Base-by-base conservation (phyloP, 2,797 vertebrate species). In the Xiphophorus birchmanni region DNA sequence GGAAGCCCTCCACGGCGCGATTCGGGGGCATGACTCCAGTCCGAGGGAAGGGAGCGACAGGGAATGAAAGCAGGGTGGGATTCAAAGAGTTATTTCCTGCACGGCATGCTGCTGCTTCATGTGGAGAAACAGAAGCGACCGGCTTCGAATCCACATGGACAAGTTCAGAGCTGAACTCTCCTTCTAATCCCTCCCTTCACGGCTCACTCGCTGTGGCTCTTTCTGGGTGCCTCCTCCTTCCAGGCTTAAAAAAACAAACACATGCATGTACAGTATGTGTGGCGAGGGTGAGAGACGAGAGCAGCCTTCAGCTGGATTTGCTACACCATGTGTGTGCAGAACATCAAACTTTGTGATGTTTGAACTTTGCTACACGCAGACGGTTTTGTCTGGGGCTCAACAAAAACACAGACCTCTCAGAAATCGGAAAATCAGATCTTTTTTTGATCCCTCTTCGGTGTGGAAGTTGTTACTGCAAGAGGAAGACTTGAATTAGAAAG, bases 241-340 rank as follows among this genome's bases (percentile, higher is more conserved):
- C 84, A 83, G 84, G 77, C 82, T 91, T 91, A 86, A 89, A 92
- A 91, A 73, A 73, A 47, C 5, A 91, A 88, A 83, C 73, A 79
- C 67, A 82, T 87, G 76, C 73, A 79, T 86, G 80, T 87, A 69
- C 45, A 83, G 86, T 84, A 86, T 88, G 87, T 79, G 90, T 80
- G 90, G 75, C 26, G 47, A 32, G 18, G 71, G 58, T 26, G 74
- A 4, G 72, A 11, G 67, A 29, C 26, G 21, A 60, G 79, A 75
- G 48, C 42, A 73, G 58, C 63, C 73, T 82, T 67, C 69, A 58
- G 78, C 58, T 81, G 73, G 83, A 74, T 73, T 80, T 77, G 76
- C 45, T 84, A 29, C 48, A 73, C 77, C 7, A 63, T 17, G 65
- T 69, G 50, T 77, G 42, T 35, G 23, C 77, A 80, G 37, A 3